Evolutionary conservation across 2,797 vertebrate genomes (phyloP), one percentile per base, ranked within the genome.

Genomic region (Pipistrellus kuhlii): DNA sequence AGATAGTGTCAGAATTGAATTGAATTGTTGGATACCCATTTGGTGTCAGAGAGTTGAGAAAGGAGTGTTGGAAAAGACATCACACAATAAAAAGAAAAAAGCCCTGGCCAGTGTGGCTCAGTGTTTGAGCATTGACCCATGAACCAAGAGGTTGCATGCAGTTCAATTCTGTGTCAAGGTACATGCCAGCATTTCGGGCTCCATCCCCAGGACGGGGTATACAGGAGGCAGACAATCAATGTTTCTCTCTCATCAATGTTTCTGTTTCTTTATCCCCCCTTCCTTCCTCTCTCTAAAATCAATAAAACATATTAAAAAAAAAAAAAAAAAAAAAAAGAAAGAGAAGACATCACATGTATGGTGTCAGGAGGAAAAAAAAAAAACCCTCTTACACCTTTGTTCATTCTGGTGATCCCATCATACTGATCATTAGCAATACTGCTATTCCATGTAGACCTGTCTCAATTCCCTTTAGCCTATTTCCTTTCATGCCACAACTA

Each of bases 51-150:
- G n/a, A 91, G 30, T 21, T 69, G 9, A 30, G 62, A 23, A 93
- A 80, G 25, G 41, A 7, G 25, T 85, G 17, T 72, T 89, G 62
- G 25, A 85, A 90, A 95, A 87, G 68, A 62, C 15, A 90, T 76
- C 46, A 20, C 73, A 66, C 64, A 66, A 17, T 66, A 66, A 32
- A 32, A 66, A 32, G 17, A 18, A 66, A 66, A 66, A 32, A 64
- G 30, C 6, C 57, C 57, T 30, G 57, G 25, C 57, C 25, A 27
- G 57, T 62, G 57, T 62, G 11, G 5, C 57, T 27, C 57, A 59
- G 57, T 27, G 57, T 25, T 59, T 59, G 57, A 59, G 57, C 25
- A 13, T 59, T 27, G 57, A 27, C 57, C 25, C 57, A 59, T 59
- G 57, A 59, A 59, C 57, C 25, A 59, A 59, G 57, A 59, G 57